Percentiles rank a stretch among this genome's conserved stretches.
Conservation (phyloP, 92 coral and sea anemone genomes). For the Zoanthus solanderi region DNA sequence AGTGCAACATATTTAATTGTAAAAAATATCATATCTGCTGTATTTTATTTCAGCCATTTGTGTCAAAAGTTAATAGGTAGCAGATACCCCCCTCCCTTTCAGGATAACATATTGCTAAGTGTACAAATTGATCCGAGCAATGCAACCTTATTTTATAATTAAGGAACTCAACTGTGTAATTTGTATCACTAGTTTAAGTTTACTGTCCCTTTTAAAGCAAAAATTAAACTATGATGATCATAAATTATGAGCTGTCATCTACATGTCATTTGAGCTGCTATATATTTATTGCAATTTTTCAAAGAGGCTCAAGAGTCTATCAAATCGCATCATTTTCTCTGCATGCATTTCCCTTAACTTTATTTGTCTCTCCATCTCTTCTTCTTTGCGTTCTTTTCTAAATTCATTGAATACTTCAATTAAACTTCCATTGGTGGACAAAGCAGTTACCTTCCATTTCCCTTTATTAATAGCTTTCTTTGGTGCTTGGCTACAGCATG, state of each 20-base stretch:
- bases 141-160: conserved; percentile 32
- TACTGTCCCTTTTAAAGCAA: conserved; percentile 30
- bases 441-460: conserved; percentile 29
- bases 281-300: conserved; percentile 46
- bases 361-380: conserved; percentile 48
- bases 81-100: not conserved
- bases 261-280: conserved; percentile 21
- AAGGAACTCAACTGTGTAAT: conserved; percentile 29
- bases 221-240: conserved; percentile 20
- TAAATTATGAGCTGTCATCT: conserved; percentile 25
- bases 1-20: conserved; percentile 6
- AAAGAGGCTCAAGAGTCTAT: conserved; percentile 61
- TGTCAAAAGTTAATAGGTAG: conserved; percentile 13
- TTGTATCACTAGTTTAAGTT: conserved; percentile 8
- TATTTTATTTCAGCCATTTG: conserved; percentile 22
- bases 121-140: conserved; percentile 4
- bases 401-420: conserved; percentile 56
- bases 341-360: conserved; percentile 56
- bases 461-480: conserved; percentile 37
- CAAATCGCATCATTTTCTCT: conserved; percentile 62
- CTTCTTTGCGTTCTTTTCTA: conserved; percentile 46
- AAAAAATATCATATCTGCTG: conserved; percentile 34
- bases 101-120: conserved; percentile 32
- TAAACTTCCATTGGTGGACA: conserved; percentile 47
- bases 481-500: conserved; percentile 20